Evolutionary conservation across 1,140 invertebrate genomes (phyloP).

Genomic region (Drosophila saltans): DNA sequence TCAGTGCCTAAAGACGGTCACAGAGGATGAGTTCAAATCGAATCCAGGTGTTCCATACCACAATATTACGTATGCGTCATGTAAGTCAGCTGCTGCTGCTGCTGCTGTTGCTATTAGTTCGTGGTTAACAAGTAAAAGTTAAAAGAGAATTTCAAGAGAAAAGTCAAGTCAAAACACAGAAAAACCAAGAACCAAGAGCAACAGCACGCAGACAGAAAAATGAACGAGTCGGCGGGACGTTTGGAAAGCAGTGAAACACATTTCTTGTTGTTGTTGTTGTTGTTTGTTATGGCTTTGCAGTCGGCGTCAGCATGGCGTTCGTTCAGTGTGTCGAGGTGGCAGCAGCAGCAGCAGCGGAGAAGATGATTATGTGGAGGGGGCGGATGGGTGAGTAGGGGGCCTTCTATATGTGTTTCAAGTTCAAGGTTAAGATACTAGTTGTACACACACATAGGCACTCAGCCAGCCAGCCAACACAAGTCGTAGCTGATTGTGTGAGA

Average conservation of each 20-base stretch:
- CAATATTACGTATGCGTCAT: conserved; percentile 55
- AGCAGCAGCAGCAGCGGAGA: not conserved
- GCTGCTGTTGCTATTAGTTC: conserved; percentile 17
- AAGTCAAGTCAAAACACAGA: conserved; percentile 10
- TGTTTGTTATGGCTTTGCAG: conserved; percentile 19
- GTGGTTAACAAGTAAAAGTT: conserved; percentile 39
- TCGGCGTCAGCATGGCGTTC: conserved; percentile 36
- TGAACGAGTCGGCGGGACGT: not conserved
- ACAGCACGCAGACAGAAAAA: not conserved
- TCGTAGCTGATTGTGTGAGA: conserved; percentile 28
- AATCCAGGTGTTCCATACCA: conserved; percentile 42
- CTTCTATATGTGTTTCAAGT: conserved; percentile 77
- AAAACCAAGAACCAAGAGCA: too few species aligned
- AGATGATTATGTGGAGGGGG: conserved; percentile 2
- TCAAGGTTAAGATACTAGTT: conserved; percentile 83
- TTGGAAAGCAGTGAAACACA: conserved; percentile 18
- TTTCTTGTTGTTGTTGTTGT: conserved; percentile 14
- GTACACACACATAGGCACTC: conserved; percentile 20
- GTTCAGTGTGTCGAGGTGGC: conserved; percentile 71
- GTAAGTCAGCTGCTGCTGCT: conserved; percentile 32
- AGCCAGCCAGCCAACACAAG: not conserved
- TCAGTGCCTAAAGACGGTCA: conserved; percentile 34
- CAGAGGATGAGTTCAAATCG: conserved; percentile 23
- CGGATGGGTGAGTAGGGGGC: conserved; percentile 28
- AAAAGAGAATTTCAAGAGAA: conserved; percentile 8